Evolutionary conservation across 2,113 vertebrate genomes (phyloP), one percentile per base, ranked within the genome.

Genomic region (Pavo muticus): DNA sequence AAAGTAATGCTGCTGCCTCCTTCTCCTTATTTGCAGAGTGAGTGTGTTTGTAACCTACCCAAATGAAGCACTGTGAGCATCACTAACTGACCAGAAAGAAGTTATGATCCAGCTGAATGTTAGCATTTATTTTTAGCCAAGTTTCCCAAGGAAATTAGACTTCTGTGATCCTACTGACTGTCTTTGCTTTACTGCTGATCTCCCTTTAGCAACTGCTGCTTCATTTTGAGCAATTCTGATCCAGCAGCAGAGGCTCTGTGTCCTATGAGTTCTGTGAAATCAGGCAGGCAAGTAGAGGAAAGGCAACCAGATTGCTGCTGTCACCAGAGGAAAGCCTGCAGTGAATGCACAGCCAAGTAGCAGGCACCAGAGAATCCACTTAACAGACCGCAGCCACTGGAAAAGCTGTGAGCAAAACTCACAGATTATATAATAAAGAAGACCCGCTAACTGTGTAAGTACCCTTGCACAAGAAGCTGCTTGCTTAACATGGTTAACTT

Each of bases 401-500:
- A 74, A 91, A 81, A 88, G 47, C 20, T 75, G 35, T 50, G 72
- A 64, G 70, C 14, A 75, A 73, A 54, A 24, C 64, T 76, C 27
- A 59, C 9, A 59, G 40, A 76, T 90, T 87, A 44, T 59, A 59
- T 68, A 79, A 80, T 27, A 82, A 85, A 77, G 30, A 68, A 90
- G 17, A 54, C 79, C 59, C 3, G 7, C 29, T 64, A 81, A 50
- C 32, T 47, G 20, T 69, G 24, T 77, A 56, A 85, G 42, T 18
- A 79, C 14, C 18, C 35, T 84, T 86, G 29, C 42, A 86, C 32
- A 44, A 37, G 73, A 92, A 88, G 6, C 25, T 71, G 35, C 23
- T 71, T 87, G 9, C 71, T 93, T 90, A 70, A 86, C 91, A 76
- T 69, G 27, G 14, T 91, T 94, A 84, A 65, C 14, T 81, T 67